phyloP scores from a whole-genome alignment of 2,797 vertebrate species.

The Prionace glauca region DNA sequence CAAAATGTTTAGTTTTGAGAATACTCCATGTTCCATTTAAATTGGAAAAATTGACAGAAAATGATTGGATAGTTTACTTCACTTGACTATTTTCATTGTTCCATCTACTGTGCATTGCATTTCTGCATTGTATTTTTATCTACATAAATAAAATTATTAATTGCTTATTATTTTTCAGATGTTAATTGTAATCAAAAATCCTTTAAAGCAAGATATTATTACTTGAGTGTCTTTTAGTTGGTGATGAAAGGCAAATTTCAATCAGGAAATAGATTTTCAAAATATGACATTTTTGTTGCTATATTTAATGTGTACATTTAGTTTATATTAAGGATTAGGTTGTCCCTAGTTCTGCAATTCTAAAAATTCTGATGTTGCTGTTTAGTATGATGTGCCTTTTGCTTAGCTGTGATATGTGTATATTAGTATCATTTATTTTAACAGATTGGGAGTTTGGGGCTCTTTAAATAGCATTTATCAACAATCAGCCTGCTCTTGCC shows the following conservation, averaged over 20 bases:
- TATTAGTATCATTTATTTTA: slow-evolving; percentile 26
- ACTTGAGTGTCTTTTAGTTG: not conserved
- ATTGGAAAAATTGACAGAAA: not conserved
- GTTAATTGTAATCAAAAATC: not conserved
- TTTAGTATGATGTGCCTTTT: not conserved
- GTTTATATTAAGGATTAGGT: not conserved
- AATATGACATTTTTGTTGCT: not conserved
- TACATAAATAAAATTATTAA: not conserved
- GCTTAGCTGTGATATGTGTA: not conserved
- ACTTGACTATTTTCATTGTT: not conserved
- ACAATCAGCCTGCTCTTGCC: slow-evolving; percentile 1
- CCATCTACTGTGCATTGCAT: not conserved
- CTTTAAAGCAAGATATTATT: not conserved
- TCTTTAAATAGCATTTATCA: slow-evolving; percentile 37
- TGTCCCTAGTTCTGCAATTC: not conserved
- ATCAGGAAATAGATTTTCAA: not conserved
- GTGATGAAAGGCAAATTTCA: not conserved
- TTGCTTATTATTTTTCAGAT: not conserved
- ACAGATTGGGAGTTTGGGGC: slow-evolving; percentile 31
- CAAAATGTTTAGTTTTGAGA: not conserved
- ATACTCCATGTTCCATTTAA: not conserved
- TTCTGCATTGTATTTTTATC: not conserved
- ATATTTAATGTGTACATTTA: not conserved
- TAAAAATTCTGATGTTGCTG: not conserved
- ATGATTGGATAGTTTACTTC: not conserved